Percentiles rank a stretch among this genome's conserved stretches.
phyloP scores from a whole-genome alignment of 2,113 vertebrate genomes.

The Pluvianellus socialis region DNA sequence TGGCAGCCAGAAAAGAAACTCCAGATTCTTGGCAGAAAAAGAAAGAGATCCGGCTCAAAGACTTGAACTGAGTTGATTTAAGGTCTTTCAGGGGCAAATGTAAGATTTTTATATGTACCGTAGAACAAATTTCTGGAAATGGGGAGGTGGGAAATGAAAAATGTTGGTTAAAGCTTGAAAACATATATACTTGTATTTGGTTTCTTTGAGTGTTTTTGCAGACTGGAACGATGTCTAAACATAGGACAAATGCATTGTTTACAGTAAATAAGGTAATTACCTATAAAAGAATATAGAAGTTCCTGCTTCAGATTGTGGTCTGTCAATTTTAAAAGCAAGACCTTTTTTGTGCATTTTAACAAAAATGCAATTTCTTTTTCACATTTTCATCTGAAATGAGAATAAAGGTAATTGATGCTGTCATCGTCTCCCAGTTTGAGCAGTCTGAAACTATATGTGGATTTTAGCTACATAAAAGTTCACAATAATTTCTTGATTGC shows the following conservation, averaged over 20 bases:
- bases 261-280: neutral
- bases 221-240: neutral
- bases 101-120: neutral
- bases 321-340: neutral
- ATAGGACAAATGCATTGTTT: neutral
- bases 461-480: neutral
- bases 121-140: neutral
- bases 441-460: neutral
- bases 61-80: neutral
- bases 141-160: neutral
- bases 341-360: neutral
- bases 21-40: conserved; percentile 30
- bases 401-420: neutral
- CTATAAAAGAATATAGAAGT: neutral
- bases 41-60: neutral
- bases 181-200: neutral
- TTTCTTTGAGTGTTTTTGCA: neutral
- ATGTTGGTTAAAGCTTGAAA: neutral
- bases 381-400: neutral
- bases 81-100: neutral
- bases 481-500: neutral
- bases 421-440: neutral
- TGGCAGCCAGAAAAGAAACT: conserved; percentile 57
- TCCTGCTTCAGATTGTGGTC: neutral
- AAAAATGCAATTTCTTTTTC: neutral